phyloP scores from a whole-genome alignment of 2,797 vertebrate genomes.

The Betta splendens region DNA sequence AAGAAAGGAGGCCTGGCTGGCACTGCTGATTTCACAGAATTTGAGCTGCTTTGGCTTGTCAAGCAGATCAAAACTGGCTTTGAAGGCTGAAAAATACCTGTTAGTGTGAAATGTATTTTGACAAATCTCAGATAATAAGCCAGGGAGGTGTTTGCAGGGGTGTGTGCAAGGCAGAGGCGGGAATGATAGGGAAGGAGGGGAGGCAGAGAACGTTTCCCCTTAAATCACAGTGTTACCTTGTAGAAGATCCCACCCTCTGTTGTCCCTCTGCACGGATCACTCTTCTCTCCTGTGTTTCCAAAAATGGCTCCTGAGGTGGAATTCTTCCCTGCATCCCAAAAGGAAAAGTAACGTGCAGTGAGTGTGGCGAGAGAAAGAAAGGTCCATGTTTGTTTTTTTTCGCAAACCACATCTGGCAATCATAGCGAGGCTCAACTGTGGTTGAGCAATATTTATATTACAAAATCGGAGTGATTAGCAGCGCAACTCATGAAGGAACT shows the following conservation, averaged over 20 bases:
- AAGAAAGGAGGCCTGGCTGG: conserved; percentile 73
- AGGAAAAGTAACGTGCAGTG: conserved; percentile 34
- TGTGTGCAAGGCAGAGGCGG: conserved; percentile 35
- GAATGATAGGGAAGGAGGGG: conserved; percentile 31
- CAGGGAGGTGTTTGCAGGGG: conserved; percentile 52
- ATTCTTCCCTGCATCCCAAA: conserved; percentile 76
- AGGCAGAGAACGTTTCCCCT: conserved; percentile 46
- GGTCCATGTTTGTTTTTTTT: conserved; percentile 45
- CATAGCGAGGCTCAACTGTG: conserved; percentile 29
- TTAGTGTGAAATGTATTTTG: conserved; percentile 88
- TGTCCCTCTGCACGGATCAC: conserved; percentile 58
- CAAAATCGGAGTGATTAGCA: conserved; percentile 14
- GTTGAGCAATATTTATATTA: conserved; percentile 37
- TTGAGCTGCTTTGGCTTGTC: conserved; percentile 82
- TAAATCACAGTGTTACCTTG: conserved; percentile 83
- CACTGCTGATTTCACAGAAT: conserved; percentile 86
- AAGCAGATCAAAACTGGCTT: conserved; percentile 84
- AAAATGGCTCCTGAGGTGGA: conserved; percentile 66
- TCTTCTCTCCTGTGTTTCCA: conserved; percentile 49
- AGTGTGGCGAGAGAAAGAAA: conserved; percentile 23
- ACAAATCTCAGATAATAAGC: conserved; percentile 85
- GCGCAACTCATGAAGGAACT: conserved; percentile 1
- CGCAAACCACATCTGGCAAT: conserved; percentile 44
- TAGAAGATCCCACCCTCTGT: conserved; percentile 65
- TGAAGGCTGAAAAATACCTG: conserved; percentile 86